Evolutionary conservation across 2,888 invertebrate species (phyloP), one percentile per base, ranked within the genome.

Genomic region (Torymus tubicola): DNA sequence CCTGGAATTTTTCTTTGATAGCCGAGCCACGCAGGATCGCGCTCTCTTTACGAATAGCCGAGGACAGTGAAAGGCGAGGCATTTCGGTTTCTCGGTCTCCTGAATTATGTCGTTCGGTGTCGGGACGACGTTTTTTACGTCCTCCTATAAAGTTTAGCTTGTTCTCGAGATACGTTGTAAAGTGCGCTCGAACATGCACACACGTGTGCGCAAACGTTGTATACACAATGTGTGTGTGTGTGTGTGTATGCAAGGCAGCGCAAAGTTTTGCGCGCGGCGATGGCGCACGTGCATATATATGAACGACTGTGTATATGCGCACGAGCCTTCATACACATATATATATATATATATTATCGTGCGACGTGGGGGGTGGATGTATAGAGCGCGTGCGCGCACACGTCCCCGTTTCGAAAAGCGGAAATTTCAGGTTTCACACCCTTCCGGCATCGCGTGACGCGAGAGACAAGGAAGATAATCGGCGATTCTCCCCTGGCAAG

Each of bases 371-470:
- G 31, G 31, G 31, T 24, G 24, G 3, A 3, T 3, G 31, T 5
- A 5, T 31, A 21, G 31, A 3, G 31, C 31, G 31, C 4, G 31
- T 3, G 31, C 31, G 31, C 11, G 31, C 31, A 4, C 11, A 31
- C 63, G 53, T 14, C 61, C 76, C 50, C 50, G 21, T 72, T 77
- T 72, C 64, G 67, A 69, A 73, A 73, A 42, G 63, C 65, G 73
- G 77, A 77, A 81, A 72, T 77, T 81, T 81, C 72, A 73, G 69
- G 68, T 77, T 77, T 81, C 77, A 69, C 77, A 64, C 72, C 64
- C 72, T 75, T 73, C 64, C 70, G 75, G 58, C 60, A 71, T 71
- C 72, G 71, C 73, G 71, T 73, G 81, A 73, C 63, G 68, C 24
- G 57, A n/a, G 42, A 74, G 73, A 74, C 60, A 68, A 74, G 69